Base-by-base conservation (phyloP, 2,888 invertebrate species). In the Cheilosia vulpina region DNA sequence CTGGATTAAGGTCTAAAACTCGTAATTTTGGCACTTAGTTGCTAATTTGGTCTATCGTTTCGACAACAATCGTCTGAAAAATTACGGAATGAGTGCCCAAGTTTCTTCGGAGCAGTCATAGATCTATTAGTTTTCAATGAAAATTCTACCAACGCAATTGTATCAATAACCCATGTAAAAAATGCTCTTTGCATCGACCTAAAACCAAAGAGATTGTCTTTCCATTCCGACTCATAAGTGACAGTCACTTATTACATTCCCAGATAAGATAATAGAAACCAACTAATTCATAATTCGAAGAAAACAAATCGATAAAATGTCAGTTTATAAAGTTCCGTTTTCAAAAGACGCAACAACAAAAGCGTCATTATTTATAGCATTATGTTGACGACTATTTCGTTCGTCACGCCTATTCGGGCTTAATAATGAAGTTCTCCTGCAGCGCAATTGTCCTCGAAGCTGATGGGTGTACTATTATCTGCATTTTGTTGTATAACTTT, bases 401-500 rank as follows among this genome's bases (percentile, higher is more conserved):
- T 38, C 1, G 34, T 4, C 38, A 38, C 13, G 38, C 4, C 13
- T 38, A 13, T 13, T 38, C 1, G 13, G 38, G 4, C 38, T 38
- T 38, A 38, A 38, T 38, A 38, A 38, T 38, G 38, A 38, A 13
- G 38, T 38, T 38, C 43, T 62, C 27, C 55, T 68, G 68, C 68
- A 31, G 19, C 31, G 45, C 43, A 68, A n/a, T 21, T 57, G 17
- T 65, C 58, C 73, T 72, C 43, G 45, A n/a, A 13, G 50, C 31
- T 11, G 17, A 72, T 79, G 71, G 63, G 24, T 58, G 57, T 65
- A 79, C 50, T 15, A 45, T 38, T 52, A 73, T 73, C 65, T 53
- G 79, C 73, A 79, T 60, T 79, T 66, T 60, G 52, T 72, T 71
- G 63, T 52, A 24, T 72, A 47, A 47, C 7, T 9, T 50, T 31